Conservation (phyloP, 1,140 invertebrate species). For the Lepidurus couesii region DNA sequence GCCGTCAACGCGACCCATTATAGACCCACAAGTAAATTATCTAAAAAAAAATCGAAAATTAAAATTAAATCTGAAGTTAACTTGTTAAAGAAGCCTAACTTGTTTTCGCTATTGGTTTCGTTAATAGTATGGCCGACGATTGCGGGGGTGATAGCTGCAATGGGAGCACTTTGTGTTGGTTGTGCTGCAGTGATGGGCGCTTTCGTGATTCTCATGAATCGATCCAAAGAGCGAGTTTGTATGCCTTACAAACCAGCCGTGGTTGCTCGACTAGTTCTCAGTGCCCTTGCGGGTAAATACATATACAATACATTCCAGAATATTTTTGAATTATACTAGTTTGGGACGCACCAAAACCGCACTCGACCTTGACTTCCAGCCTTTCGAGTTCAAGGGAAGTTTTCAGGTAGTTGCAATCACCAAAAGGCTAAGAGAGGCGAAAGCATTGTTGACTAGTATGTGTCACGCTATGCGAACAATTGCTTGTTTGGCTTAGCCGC, state of each 20-base stretch:
- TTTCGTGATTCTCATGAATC: slow-evolving; percentile 75
- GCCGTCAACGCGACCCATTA: too few relatives aligned
- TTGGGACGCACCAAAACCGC: neutral
- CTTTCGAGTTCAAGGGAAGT: too few relatives aligned
- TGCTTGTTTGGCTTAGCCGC: too few relatives aligned
- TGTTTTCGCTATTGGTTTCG: slow-evolving; percentile 7
- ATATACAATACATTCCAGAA: neutral
- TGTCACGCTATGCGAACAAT: too few relatives aligned
- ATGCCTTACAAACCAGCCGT: slow-evolving; percentile 66
- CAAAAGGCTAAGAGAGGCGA: too few relatives aligned
- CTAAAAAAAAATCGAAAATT: neutral
- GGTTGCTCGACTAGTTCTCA: slow-evolving; percentile 66
- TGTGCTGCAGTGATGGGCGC: slow-evolving; percentile 68
- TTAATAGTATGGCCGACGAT: slow-evolving; percentile 33
- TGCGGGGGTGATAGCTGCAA: slow-evolving; percentile 65
- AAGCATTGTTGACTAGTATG: too few relatives aligned
- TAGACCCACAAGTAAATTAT: slow-evolving; percentile 62
- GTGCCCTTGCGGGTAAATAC: slow-evolving; percentile 66
- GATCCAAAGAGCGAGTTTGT: slow-evolving; percentile 68
- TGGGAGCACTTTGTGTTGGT: slow-evolving; percentile 61
- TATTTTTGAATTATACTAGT: neutral
- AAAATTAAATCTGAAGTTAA: neutral
- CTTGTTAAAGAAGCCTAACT: neutral
- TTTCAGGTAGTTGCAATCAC: too few relatives aligned
- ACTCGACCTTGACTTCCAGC: neutral